Evolutionary conservation across 2,888 invertebrate species (phyloP).

Genomic region (Hypena proboscidalis): DNA sequence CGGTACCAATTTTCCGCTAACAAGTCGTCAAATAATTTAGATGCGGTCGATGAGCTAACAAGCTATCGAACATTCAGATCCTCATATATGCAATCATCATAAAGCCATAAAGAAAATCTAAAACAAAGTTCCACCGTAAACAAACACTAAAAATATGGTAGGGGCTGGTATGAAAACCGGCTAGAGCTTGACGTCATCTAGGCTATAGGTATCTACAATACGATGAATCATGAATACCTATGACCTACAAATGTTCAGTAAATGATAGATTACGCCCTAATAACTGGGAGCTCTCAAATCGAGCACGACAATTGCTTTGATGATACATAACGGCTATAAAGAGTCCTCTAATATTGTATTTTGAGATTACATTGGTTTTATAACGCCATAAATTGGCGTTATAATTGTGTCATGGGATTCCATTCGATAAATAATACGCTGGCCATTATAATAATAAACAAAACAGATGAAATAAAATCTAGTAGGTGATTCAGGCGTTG

Average conservation of each 20-base stretch:
- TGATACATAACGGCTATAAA: constrained; percentile 25
- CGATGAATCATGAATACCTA: constrained; percentile 27
- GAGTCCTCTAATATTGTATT: constrained; percentile 16
- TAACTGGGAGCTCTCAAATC: constrained; percentile 15
- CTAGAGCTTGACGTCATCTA: constrained; percentile 36
- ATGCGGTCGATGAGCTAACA: too few species aligned
- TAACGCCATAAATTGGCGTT: constrained; percentile 30
- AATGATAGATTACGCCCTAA: constrained; percentile 23
- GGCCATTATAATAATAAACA: constrained; percentile 14
- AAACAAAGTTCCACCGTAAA: too few species aligned
- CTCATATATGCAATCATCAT: too few species aligned
- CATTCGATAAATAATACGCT: constrained; percentile 16
- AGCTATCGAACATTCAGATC: too few species aligned
- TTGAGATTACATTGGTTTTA: constrained; percentile 22
- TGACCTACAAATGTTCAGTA: constrained; percentile 28
- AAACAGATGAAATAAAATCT: too few species aligned
- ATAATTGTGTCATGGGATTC: constrained; percentile 24
- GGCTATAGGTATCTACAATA: constrained; percentile 14
- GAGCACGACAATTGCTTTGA: constrained; percentile 18
- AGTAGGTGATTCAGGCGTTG: too few species aligned
- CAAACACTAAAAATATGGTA: constrained; percentile 14
- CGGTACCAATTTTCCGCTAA: too few species aligned
- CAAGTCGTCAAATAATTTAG: too few species aligned
- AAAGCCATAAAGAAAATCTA: too few species aligned
- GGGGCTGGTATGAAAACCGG: constrained; percentile 18